A percentile compares a stretch with the other conserved stretches of the same genome.
Evolutionary conservation across 2,113 vertebrate genomes (phyloP).

Genomic region (Dasyornis broadbenti): DNA sequence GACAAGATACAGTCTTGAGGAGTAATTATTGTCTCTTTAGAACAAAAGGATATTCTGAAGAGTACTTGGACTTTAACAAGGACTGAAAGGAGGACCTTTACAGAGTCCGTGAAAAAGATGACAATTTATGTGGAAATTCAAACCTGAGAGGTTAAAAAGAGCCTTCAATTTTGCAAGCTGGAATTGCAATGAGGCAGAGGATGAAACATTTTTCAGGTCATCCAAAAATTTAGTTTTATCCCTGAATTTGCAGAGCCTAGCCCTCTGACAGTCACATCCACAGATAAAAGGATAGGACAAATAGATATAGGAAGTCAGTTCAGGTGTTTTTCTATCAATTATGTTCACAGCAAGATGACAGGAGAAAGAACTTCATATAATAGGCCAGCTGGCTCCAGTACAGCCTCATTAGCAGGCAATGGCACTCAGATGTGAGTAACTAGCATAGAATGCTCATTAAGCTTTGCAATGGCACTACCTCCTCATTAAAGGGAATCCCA

Average conservation of each 20-base stretch:
- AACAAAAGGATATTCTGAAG: not conserved
- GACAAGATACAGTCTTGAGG: not conserved
- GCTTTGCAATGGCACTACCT: not conserved
- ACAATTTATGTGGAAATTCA: not conserved
- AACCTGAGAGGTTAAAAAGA: not conserved
- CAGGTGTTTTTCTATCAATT: not conserved
- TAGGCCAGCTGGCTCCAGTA: constrained; percentile 25
- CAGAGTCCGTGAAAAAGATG: not conserved
- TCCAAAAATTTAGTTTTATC: not conserved
- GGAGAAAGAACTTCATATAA: not conserved
- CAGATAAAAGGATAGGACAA: not conserved
- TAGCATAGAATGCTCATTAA: not conserved
- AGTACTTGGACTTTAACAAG: not conserved
- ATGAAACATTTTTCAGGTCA: not conserved
- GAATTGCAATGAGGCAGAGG: not conserved
- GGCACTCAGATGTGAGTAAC: constrained; percentile 18
- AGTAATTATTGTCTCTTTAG: not conserved
- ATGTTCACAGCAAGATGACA: not conserved
- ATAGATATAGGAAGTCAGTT: not conserved
- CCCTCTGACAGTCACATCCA: not conserved
- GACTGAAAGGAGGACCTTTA: not conserved
- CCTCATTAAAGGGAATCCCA: constrained; percentile 31
- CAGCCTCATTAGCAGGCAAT: constrained; percentile 27
- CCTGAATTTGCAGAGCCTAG: not conserved
- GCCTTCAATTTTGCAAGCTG: not conserved